These are phyloP conservation scores for Crotalus viridis DNA, from an alignment of 2,113 vertebrate species.

Conservation along the genomic window DNA sequence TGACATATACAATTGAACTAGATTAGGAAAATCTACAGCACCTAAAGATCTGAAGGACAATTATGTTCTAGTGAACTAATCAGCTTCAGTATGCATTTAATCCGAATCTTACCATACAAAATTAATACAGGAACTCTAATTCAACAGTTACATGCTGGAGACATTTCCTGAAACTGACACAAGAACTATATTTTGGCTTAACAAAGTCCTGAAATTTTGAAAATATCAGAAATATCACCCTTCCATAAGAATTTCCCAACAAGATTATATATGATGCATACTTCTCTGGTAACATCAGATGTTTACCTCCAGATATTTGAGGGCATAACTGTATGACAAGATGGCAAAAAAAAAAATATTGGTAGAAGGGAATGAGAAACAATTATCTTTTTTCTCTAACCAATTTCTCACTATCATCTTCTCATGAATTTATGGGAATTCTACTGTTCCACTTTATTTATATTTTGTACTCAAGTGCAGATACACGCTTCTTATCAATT, in stretches of 20 bases:
- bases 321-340: background rate
- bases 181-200: background rate
- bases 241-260: background rate
- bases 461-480: background rate
- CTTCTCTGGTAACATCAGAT: background rate
- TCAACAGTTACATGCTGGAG: background rate
- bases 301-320: background rate
- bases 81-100: background rate
- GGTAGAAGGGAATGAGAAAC: background rate
- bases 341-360: background rate
- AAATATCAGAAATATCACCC: background rate
- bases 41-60: background rate
- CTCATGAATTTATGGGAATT: background rate
- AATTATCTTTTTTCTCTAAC: background rate
- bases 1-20: background rate
- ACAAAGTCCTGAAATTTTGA: background rate
- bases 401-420: background rate
- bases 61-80: background rate
- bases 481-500: background rate
- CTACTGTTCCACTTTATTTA: background rate
- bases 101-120: background rate
- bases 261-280: background rate
- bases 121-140: background rate
- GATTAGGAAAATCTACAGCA: background rate
- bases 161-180: background rate